Evolutionary conservation across 2,113 vertebrate species (phyloP).

Genomic region (Tamias sibiricus): DNA sequence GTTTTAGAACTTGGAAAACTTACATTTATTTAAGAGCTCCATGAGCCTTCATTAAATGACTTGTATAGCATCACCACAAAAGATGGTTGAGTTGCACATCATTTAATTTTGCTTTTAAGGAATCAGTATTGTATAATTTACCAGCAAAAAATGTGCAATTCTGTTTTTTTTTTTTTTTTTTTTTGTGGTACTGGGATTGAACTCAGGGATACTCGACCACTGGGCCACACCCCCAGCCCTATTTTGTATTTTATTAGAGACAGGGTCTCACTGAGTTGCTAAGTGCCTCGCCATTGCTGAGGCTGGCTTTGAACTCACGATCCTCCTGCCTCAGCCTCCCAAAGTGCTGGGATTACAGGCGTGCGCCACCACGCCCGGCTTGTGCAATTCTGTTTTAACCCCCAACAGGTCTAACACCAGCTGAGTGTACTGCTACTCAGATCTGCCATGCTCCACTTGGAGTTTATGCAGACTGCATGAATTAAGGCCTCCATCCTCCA

Average conservation of each 20-base stretch:
- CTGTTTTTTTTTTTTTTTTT: too few relatives aligned
- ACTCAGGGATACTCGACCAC: too few relatives aligned
- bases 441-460: neutral
- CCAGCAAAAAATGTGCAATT: neutral
- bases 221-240: too few relatives aligned
- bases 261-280: too few relatives aligned
- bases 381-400: neutral
- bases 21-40: neutral
- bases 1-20: too few relatives aligned
- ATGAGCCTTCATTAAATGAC: neutral
- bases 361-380: too few relatives aligned
- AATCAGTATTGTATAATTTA: neutral
- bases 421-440: neutral
- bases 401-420: neutral
- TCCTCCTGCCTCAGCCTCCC: too few relatives aligned
- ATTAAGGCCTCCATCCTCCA: neutral
- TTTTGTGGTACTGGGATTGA: too few relatives aligned
- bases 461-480: neutral
- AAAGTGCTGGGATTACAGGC: too few relatives aligned
- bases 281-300: too few relatives aligned
- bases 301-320: too few relatives aligned
- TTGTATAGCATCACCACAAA: neutral
- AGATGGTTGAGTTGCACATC: neutral
- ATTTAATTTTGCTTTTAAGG: conserved; percentile 43
- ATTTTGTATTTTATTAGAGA: too few relatives aligned